A percentile compares a stretch with the other conserved stretches of the same genome.
Conservation (phyloP, 53 echinoderm and acorn worm species). For the Echinometra lucunter region DNA sequence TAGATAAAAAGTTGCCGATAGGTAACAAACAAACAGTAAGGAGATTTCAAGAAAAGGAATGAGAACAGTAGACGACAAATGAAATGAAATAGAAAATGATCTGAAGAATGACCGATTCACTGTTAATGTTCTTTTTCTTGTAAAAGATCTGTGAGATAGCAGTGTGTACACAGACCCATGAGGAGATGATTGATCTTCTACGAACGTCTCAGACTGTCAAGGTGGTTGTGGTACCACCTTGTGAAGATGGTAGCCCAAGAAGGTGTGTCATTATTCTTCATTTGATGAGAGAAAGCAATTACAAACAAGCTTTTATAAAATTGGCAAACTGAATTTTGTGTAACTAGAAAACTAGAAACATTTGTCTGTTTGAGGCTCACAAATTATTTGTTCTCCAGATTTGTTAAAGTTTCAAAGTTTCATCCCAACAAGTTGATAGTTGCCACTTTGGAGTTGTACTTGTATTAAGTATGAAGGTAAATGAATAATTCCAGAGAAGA, state of each 20-base stretch:
- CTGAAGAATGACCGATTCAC: background rate
- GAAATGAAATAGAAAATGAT: background rate
- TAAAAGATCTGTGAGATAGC: conserved; percentile 98
- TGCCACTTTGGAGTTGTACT: no score
- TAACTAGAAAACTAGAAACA: no score
- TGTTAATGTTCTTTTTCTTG: background rate
- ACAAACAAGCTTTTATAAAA: no score
- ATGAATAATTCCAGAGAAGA: no score
- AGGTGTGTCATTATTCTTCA: conserved; percentile 76
- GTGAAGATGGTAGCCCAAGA: conserved; percentile 96
- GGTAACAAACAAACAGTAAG: no score
- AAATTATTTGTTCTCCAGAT: no score
- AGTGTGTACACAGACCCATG: conserved; percentile 97
- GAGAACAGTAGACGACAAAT: background rate
- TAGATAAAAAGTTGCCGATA: no score
- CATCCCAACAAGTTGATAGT: no score
- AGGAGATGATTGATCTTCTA: conserved; percentile 97
- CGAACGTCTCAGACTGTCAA: conserved; percentile 97
- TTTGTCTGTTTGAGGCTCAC: no score
- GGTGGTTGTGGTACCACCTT: conserved; percentile 89
- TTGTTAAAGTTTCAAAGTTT: no score
- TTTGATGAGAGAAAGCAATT: background rate
- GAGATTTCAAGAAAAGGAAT: background rate
- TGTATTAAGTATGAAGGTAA: no score
- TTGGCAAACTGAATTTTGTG: no score